Base-by-base conservation (phyloP, 2,888 invertebrate genomes). In the Drosophila atripex region DNA sequence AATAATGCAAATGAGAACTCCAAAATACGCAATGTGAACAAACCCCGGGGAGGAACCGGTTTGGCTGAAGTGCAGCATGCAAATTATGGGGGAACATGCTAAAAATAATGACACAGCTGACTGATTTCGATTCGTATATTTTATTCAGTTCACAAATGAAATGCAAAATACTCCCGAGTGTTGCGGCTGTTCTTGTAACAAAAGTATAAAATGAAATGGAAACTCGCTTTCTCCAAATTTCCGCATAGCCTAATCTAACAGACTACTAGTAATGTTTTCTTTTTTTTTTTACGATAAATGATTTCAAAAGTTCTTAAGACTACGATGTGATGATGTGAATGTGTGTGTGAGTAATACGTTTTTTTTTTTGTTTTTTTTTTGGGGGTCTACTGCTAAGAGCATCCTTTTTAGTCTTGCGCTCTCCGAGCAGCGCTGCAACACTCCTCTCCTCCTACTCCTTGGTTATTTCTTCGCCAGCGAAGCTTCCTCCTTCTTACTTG, bases 341-440 rank as follows among this genome's bases (percentile, higher is more conserved):
- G 47, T 53, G 32, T 30, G 47, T 28, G 47, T 65, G 12, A 12
- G 35, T 46, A 49, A 50, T 66, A 58, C 38, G 30, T 45, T 43
- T 43, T 6, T 35, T 35, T 35, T 35, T 35, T 35, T n/a, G 14
- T 35, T 7, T n/a, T 9, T 14, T 14, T 28, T n/a, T 38, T 32
- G 38, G 35, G 23, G 25, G 60, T 47, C n/a, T 38, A 32, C 18
- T 38, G 21, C 47, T 21, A 18, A 45, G 30, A 30, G 41, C 54
- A 60, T 60, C 39, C 30, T 47, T 57, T 55, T 58, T 58, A 70
- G 70, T 71, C 70, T 71, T 71, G 60, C 60, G 54, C 70, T 68
- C 68, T 68, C 68, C 68, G 68, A 68, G 52, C 65, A 65, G 68
- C 57, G 28, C 68, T 49, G 58, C 52, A 65, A 65, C 68, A 58